phyloP scores from a whole-genome alignment of 92 coral and sea anemone genomes.

The Hydrozoanthus gracilis region DNA sequence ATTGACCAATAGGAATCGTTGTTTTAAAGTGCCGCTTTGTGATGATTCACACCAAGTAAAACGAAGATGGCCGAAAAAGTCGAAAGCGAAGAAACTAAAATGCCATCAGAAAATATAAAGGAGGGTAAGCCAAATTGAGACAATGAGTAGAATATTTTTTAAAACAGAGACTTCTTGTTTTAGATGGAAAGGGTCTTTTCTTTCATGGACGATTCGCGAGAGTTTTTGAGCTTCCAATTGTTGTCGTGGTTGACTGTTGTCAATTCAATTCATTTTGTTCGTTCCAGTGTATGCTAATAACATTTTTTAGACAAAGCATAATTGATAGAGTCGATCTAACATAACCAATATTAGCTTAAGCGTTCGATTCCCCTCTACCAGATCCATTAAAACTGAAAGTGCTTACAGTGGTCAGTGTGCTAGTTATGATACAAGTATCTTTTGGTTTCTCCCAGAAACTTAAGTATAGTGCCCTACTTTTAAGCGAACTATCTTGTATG shows the following conservation, averaged over 20 bases:
- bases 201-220: background rate
- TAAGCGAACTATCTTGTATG: too few relatives aligned
- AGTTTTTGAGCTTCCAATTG: background rate
- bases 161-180: background rate
- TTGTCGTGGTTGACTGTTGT: background rate
- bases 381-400: too few relatives aligned
- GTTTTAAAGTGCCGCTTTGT: slow-evolving; percentile 22
- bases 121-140: slow-evolving; percentile 18
- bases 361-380: too few relatives aligned
- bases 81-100: slow-evolving; percentile 30
- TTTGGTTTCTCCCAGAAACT: too few relatives aligned
- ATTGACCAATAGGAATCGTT: slow-evolving; percentile 25
- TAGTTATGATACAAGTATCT: too few relatives aligned
- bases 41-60: slow-evolving; percentile 75
- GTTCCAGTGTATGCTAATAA: too few relatives aligned
- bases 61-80: slow-evolving; percentile 80
- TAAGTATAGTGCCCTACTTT: too few relatives aligned
- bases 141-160: background rate
- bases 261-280: too few relatives aligned
- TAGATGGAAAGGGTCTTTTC: background rate
- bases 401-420: too few relatives aligned
- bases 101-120: background rate
- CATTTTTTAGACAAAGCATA: too few relatives aligned
- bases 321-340: too few relatives aligned
- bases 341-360: too few relatives aligned